A percentile compares a stretch with the other conserved stretches of the same genome.
Conservation (phyloP, 2,888 invertebrate species). For the Zootermopsis nevadensis region DNA sequence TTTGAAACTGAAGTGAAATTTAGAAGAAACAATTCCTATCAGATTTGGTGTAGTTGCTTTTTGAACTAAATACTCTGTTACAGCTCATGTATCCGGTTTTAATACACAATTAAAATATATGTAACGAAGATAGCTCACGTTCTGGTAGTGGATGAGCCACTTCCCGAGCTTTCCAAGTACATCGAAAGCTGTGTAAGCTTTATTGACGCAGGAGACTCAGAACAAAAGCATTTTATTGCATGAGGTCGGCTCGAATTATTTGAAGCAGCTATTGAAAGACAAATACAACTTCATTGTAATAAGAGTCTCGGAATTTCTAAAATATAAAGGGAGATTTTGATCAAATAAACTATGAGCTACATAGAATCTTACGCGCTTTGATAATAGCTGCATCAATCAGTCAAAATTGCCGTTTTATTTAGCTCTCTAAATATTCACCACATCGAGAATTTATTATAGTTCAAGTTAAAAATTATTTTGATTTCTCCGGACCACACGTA, state of each 20-base stretch:
- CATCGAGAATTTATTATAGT: no score
- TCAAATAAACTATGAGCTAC: no score
- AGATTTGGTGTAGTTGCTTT: background rate
- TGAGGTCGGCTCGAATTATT: background rate
- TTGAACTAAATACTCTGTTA: background rate
- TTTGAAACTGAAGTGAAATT: background rate
- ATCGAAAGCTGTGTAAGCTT: background rate
- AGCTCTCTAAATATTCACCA: no score
- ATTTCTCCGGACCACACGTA: no score
- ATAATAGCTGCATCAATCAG: no score
- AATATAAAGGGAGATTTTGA: no score
- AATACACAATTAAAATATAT: background rate
- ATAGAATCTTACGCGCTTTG: no score
- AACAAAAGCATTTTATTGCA: background rate
- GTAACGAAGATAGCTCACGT: background rate
- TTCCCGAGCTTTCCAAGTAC: background rate
- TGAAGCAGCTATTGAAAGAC: background rate
- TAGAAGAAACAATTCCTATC: background rate
- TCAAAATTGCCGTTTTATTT: no score
- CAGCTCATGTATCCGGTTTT: background rate
- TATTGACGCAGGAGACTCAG: background rate
- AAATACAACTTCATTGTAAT: no score
- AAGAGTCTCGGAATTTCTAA: no score
- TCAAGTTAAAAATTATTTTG: no score
- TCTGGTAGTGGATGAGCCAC: background rate